Evolutionary conservation across 2,888 invertebrate genomes (phyloP).

Genomic region (Taenaris catops): DNA sequence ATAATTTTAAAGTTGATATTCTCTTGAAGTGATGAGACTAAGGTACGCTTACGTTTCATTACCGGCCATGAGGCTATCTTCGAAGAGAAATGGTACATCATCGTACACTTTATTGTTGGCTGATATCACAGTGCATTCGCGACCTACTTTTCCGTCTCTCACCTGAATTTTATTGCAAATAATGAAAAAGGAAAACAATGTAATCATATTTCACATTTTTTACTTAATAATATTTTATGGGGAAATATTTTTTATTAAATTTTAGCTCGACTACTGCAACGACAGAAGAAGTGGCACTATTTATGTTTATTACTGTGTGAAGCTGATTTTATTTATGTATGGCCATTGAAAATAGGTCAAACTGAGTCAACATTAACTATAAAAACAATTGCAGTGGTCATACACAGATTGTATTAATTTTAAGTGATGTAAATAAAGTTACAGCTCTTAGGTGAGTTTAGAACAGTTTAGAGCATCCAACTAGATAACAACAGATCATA

Average conservation of each 20-base stretch:
- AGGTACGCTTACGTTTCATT: constrained; percentile 54
- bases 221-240: constrained; percentile 2
- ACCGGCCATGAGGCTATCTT: constrained; percentile 27
- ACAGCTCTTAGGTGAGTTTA: no score
- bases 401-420: no score
- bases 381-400: no score
- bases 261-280: neutral
- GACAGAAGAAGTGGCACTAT: no score
- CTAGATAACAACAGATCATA: no score
- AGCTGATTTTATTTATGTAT: no score
- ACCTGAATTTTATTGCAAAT: constrained; percentile 18
- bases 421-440: no score
- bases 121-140: constrained; percentile 22
- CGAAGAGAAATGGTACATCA: constrained; percentile 25
- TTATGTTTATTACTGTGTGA: no score
- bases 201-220: constrained; percentile 8
- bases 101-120: constrained; percentile 19
- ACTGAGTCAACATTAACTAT: no score
- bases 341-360: no score
- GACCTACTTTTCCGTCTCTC: constrained; percentile 20
- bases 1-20: neutral
- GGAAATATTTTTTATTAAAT: neutral
- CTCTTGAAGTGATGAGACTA: constrained; percentile 1
- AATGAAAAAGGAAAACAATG: constrained; percentile 4
- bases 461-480: no score